Evolutionary conservation across 1,140 invertebrate genomes (phyloP).

Genomic region (Neodiprion pinetum): DNA sequence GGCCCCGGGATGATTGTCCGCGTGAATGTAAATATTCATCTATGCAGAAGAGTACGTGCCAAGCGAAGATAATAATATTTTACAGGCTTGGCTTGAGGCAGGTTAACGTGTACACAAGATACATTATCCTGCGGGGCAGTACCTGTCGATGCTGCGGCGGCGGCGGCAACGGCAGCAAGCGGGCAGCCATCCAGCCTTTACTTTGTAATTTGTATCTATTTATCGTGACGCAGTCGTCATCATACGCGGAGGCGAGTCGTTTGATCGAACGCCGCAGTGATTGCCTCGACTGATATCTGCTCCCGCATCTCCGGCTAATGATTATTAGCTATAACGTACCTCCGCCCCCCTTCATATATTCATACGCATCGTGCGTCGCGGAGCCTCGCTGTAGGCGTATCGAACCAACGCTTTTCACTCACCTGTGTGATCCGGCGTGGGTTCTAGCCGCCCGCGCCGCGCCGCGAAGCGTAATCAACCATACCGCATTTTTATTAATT

Average conservation of each 20-base stretch:
- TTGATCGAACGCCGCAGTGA: slow-evolving; percentile 53
- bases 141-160: background rate
- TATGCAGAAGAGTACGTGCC: too few species aligned
- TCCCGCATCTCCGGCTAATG: slow-evolving; percentile 51
- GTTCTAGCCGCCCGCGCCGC: too few species aligned
- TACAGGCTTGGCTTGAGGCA: too few species aligned
- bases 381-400: background rate
- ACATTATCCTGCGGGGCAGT: background rate
- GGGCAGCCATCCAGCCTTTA: slow-evolving; percentile 3
- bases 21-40: too few species aligned
- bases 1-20: too few species aligned
- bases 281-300: slow-evolving; percentile 51
- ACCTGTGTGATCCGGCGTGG: background rate
- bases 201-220: slow-evolving; percentile 16
- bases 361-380: background rate
- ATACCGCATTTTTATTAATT: too few species aligned
- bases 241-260: slow-evolving; percentile 31
- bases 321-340: slow-evolving; percentile 49
- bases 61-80: too few species aligned
- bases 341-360: slow-evolving; percentile 34
- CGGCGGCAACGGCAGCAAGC: background rate
- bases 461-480: too few species aligned
- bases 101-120: background rate
- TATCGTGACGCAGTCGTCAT: slow-evolving; percentile 34
- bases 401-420: background rate